A percentile compares a stretch with the other conserved stretches of the same genome.
Conservation (phyloP, 2,797 vertebrate genomes). For the Ateles fusciceps region DNA sequence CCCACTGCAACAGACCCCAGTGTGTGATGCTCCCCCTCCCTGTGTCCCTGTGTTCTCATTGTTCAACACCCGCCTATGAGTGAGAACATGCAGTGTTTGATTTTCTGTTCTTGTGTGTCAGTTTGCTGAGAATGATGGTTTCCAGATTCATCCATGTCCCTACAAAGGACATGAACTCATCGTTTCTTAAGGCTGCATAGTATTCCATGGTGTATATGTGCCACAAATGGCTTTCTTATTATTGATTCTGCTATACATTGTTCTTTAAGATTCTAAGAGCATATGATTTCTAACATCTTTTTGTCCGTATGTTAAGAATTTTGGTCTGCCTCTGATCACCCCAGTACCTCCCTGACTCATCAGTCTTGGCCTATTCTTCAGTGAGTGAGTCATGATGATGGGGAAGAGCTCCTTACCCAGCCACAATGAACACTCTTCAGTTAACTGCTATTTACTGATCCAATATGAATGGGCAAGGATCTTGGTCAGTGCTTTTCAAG, state of each 20-base stretch:
- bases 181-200: too few species aligned
- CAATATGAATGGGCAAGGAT: background rate
- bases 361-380: background rate
- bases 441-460: background rate
- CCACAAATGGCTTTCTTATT: background rate
- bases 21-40: too few species aligned
- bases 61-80: too few species aligned
- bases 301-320: background rate
- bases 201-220: too few species aligned
- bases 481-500: background rate
- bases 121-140: too few species aligned
- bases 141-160: too few species aligned
- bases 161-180: too few species aligned
- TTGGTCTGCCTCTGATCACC: background rate
- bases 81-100: too few species aligned
- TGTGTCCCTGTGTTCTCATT: too few species aligned
- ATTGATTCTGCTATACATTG: background rate
- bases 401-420: background rate
- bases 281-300: background rate
- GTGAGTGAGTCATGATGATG: background rate
- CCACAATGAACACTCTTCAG: background rate
- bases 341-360: background rate
- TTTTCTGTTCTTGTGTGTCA: too few species aligned
- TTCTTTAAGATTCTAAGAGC: conserved; percentile 8
- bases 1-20: too few species aligned